These are phyloP conservation scores for Hirtodrosophila duncani DNA, from an alignment of 2,888 invertebrate genomes.

Conservation along the genomic window DNA sequence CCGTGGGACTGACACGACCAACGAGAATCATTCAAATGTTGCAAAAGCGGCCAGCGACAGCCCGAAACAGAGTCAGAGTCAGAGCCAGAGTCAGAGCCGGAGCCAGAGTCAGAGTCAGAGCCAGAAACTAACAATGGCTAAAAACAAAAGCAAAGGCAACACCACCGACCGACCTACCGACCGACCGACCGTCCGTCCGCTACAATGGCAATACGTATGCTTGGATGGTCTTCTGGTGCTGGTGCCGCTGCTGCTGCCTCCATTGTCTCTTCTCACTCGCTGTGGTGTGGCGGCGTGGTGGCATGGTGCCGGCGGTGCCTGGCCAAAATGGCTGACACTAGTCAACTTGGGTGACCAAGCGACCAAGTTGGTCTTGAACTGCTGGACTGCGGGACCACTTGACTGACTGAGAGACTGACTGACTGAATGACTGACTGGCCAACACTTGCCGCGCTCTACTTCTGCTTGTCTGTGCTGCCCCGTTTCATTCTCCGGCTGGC, in stretches of 20 bases:
- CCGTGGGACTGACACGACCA: conserved; percentile 76
- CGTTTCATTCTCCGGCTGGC: conserved; percentile 21
- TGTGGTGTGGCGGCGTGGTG: no score
- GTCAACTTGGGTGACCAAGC: conserved; percentile 37
- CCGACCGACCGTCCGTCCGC: conserved; percentile 9
- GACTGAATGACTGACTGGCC: conserved; percentile 31
- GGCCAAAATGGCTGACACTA: conserved; percentile 67
- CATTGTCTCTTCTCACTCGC: no score
- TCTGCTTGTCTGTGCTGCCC: conserved; percentile 13
- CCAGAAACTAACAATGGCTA: conserved; percentile 62
- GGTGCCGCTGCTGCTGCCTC: conserved; percentile 15
- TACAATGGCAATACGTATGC: conserved; percentile 17
- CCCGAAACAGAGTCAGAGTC: conserved; percentile 57
- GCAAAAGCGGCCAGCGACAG: conserved; percentile 63
- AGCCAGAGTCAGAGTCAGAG: conserved; percentile 22
- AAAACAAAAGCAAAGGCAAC: conserved; percentile 58
- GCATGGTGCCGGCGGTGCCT: conserved; percentile 14
- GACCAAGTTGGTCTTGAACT: conserved; percentile 34
- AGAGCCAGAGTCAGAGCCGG: conserved; percentile 48
- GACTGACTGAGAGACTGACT: conserved; percentile 25
- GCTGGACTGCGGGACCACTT: conserved; percentile 1
- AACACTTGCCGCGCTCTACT: no score
- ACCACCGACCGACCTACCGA: conserved; percentile 23
- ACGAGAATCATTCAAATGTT: conserved; percentile 75
- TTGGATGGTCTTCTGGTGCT: conserved; percentile 21